These are phyloP conservation scores for Rhingia campestris DNA, from an alignment of 2,888 invertebrate species.

Conservation along the genomic window DNA sequence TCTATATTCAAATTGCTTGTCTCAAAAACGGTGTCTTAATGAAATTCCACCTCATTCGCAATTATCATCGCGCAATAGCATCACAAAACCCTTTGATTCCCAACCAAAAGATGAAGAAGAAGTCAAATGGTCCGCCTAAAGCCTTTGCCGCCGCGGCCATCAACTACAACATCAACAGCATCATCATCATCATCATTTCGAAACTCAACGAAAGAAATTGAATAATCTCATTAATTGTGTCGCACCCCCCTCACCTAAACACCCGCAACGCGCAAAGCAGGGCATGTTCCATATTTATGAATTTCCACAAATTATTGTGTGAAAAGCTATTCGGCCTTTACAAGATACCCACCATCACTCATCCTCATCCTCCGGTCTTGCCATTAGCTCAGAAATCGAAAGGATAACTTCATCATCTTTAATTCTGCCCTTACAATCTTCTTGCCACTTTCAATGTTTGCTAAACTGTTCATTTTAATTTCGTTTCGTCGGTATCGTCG, in stretches of 20 bases:
- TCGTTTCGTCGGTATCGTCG: slow-evolving; percentile 45
- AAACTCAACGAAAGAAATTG: slow-evolving; percentile 71
- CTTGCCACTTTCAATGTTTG: slow-evolving; percentile 71
- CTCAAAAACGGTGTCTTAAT: slow-evolving; percentile 65
- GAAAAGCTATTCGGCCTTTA: slow-evolving; percentile 64
- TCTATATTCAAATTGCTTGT: slow-evolving; percentile 68
- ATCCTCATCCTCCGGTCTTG: slow-evolving; percentile 5
- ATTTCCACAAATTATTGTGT: slow-evolving; percentile 71
- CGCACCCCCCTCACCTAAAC: slow-evolving; percentile 12
- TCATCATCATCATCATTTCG: slow-evolving; percentile 64
- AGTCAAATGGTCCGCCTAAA: slow-evolving; percentile 45
- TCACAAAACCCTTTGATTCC: slow-evolving; percentile 68
- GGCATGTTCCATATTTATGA: slow-evolving; percentile 74
- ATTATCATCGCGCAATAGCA: slow-evolving; percentile 63
- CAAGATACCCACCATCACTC: slow-evolving; percentile 4
- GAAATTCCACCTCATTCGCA: slow-evolving; percentile 70
- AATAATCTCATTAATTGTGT: slow-evolving; percentile 73
- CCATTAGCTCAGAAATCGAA: slow-evolving; percentile 57
- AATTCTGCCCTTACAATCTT: slow-evolving; percentile 68
- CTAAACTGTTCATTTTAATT: slow-evolving; percentile 74
- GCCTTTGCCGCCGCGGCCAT: neutral
- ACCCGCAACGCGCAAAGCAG: slow-evolving; percentile 10
- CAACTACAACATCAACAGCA: slow-evolving; percentile 37
- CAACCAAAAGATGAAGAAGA: slow-evolving; percentile 1
- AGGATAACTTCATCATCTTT: slow-evolving; percentile 73